A percentile compares a stretch with the other conserved stretches of the same genome.
phyloP scores from a whole-genome alignment of 2,113 vertebrate genomes.

The Spermophilus dauricus region DNA sequence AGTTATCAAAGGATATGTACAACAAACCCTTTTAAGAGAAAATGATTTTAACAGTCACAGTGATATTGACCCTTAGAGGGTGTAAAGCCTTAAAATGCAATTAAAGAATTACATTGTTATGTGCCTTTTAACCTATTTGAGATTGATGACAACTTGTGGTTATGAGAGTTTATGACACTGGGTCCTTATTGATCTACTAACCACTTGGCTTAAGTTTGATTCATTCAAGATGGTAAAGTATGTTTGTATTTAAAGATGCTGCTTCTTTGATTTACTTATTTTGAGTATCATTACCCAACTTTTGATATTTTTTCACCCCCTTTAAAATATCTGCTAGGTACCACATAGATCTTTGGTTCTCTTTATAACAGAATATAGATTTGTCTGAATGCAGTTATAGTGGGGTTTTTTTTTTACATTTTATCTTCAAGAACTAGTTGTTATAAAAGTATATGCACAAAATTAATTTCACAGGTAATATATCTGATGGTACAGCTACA shows the following conservation, averaged over 20 bases:
- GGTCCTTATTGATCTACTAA: neutral
- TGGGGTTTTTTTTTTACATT: neutral
- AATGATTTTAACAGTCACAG: constrained; percentile 6
- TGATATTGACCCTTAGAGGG: neutral
- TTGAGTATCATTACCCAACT: constrained; percentile 22
- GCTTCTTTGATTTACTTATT: constrained; percentile 30
- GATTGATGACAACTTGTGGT: neutral
- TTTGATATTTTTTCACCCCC: neutral
- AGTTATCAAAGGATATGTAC: constrained; percentile 29
- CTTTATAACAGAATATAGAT: constrained; percentile 38
- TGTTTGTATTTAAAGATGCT: neutral
- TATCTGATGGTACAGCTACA: neutral
- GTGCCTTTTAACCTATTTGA: constrained; percentile 70
- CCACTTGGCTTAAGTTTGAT: constrained; percentile 52
- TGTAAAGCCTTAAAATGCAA: constrained; percentile 59
- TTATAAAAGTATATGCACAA: constrained; percentile 33
- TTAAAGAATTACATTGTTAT: constrained; percentile 55
- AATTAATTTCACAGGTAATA: constrained; percentile 56
- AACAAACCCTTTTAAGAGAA: constrained; percentile 41
- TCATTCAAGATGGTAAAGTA: neutral
- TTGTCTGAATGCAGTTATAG: constrained; percentile 4
- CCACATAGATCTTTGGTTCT: constrained; percentile 42
- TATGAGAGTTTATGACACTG: neutral
- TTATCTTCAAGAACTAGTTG: constrained; percentile 54
- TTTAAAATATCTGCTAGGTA: constrained; percentile 36